Evolutionary conservation across 2,113 vertebrate species (phyloP).

Genomic region (Gadus chalcogrammus): DNA sequence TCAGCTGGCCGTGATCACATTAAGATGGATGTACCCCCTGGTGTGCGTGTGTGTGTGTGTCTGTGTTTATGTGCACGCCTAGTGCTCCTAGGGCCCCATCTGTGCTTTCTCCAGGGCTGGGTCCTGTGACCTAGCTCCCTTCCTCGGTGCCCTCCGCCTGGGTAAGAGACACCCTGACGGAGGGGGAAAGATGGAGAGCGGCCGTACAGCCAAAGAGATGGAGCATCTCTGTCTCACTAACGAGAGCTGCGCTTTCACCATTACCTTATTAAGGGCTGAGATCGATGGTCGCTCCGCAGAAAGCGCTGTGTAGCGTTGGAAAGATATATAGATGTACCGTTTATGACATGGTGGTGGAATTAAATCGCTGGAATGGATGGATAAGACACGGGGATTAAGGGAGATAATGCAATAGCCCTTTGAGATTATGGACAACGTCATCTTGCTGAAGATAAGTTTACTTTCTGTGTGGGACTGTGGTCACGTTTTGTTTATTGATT

Average conservation of each 20-base stretch:
- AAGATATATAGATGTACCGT: too few relatives aligned
- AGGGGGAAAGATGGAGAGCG: conserved; percentile 39
- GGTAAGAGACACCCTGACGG: conserved; percentile 56
- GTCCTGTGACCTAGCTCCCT: conserved; percentile 67
- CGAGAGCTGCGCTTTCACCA: neutral
- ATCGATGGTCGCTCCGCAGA: too few relatives aligned
- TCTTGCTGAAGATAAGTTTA: too few relatives aligned
- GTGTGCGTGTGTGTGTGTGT: conserved; percentile 42
- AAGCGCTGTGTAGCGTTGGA: too few relatives aligned
- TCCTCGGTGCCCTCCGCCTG: conserved; percentile 57
- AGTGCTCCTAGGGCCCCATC: conserved; percentile 60
- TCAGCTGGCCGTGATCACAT: conserved; percentile 72
- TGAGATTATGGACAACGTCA: too few relatives aligned
- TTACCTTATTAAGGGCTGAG: too few relatives aligned
- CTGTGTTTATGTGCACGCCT: conserved; percentile 1
- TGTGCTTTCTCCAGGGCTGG: conserved; percentile 68
- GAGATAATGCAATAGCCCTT: too few relatives aligned
- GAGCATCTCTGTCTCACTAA: neutral
- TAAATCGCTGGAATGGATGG: too few relatives aligned
- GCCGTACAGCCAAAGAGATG: neutral
- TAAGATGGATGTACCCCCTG: conserved; percentile 70
- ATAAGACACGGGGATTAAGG: too few relatives aligned
- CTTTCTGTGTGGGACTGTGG: too few relatives aligned
- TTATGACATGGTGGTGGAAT: too few relatives aligned
- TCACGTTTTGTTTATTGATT: too few relatives aligned